These are phyloP conservation scores for Amia ocellicauda DNA, from an alignment of 2,113 vertebrate species.

Conservation along the genomic window DNA sequence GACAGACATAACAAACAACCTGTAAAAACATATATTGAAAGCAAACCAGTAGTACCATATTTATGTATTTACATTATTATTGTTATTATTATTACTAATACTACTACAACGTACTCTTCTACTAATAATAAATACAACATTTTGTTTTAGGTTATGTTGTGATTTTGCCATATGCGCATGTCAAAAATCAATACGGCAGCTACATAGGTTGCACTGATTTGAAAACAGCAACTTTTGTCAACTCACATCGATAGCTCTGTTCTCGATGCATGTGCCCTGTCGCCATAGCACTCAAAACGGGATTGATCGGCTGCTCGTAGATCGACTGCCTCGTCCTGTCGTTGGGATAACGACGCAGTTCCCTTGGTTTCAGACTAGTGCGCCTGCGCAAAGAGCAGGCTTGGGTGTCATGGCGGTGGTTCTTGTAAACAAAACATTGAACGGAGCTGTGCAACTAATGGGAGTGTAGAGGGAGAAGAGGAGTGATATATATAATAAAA, in stretches of 20 bases:
- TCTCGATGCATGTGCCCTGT: too few relatives aligned
- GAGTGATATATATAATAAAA: background rate
- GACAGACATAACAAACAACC: too few relatives aligned
- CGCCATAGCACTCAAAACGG: too few relatives aligned
- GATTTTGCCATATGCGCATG: too few relatives aligned
- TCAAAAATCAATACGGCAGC: too few relatives aligned
- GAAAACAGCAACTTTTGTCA: too few relatives aligned
- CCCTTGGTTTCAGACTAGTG: constrained; percentile 42
- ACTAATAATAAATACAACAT: too few relatives aligned
- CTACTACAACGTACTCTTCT: too few relatives aligned
- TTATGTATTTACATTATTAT: background rate
- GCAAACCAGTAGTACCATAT: background rate
- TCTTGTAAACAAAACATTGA: constrained; percentile 28
- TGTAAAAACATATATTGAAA: background rate
- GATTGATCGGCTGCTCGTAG: constrained; percentile 28
- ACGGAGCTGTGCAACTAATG: background rate
- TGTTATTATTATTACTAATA: too few relatives aligned
- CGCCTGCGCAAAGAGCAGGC: constrained; percentile 43
- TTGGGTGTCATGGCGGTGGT: constrained; percentile 46
- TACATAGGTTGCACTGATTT: too few relatives aligned
- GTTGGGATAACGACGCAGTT: constrained; percentile 51
- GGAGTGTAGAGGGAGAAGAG: background rate
- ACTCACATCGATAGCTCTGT: too few relatives aligned
- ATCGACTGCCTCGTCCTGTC: constrained; percentile 45
- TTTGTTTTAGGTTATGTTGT: too few relatives aligned